These are phyloP conservation scores for Tipula lateralis DNA, from an alignment of 2,888 invertebrate species.

Conservation along the genomic window DNA sequence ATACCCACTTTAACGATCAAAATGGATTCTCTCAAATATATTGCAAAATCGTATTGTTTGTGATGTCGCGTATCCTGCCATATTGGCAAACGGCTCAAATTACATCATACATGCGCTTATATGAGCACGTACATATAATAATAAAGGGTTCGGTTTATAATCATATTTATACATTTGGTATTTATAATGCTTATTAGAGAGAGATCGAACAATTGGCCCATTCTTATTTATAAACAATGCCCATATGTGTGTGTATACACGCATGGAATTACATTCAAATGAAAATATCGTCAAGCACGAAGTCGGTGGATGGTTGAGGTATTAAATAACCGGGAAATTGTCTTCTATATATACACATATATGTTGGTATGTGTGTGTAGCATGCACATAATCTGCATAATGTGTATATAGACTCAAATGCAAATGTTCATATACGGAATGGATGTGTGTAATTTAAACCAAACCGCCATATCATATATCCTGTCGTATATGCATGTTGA, in stretches of 20 bases:
- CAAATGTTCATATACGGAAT: not conserved
- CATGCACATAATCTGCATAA: not conserved
- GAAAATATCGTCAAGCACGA: not conserved
- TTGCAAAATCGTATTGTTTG: too few relatives aligned
- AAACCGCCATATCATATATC: constrained; percentile 5
- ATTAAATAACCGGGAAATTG: not conserved
- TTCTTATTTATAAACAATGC: not conserved
- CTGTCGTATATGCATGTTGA: not conserved
- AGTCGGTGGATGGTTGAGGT: constrained; percentile 4
- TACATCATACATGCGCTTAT: not conserved
- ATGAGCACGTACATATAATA: not conserved
- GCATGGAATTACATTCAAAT: not conserved
- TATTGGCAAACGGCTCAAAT: not conserved
- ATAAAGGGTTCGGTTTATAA: not conserved
- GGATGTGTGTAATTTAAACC: not conserved
- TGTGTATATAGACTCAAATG: not conserved
- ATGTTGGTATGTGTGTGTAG: not conserved
- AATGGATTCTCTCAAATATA: too few relatives aligned
- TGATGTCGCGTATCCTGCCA: not conserved
- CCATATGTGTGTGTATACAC: not conserved
- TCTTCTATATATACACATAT: not conserved
- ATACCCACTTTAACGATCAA: too few relatives aligned
- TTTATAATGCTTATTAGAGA: not conserved
- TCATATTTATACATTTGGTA: not conserved
- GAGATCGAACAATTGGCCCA: constrained; percentile 3